Base-by-base conservation (phyloP, 2,797 vertebrate genomes). In the Zenarchopterus dispar region DNA sequence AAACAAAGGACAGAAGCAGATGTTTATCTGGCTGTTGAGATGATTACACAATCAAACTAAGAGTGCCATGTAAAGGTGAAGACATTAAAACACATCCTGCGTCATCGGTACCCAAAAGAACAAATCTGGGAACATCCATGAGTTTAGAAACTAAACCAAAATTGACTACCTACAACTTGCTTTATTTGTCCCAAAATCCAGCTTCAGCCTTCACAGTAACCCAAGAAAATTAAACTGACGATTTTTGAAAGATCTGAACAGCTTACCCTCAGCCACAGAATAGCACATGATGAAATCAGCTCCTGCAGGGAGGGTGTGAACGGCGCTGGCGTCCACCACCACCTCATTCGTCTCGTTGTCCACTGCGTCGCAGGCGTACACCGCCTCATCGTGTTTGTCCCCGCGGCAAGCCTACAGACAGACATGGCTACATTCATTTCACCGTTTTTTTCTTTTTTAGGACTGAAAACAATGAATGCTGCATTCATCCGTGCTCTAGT, bases 241-340 rank as follows among this genome's bases (percentile, higher is more conserved):
- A n/a, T 18, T 42, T 4, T 23, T 6, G 10, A 22, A 22, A 11
- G 33, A 36, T 0, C 11, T 17, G 7, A 4, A 33, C 4, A 4
- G 17, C 54, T 84, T 62, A 96, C 97, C 97, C 94, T 96, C 93
- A 0, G 96, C 96, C 45, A 98, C 97, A 0, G 97, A 98, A 86
- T 97, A 98, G 61, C 97, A 97, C 95, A 97, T 97, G 80, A 97
- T 88, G 64, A 97, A 97, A 75, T 97, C 96, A 0, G 96, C 96
- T 1, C 95, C 96, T 0, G 97, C 95, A 5, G 97, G 97, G 46
- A 98, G 87, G 0, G 95, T 95, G 19, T 93, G 84, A 13, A 96
- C 52, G 0, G 92, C 84, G 9, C 94, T 92, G 0, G 95, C 93
- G 0, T 97, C 96, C 46, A 96, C 94, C 84, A 95, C 81, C 2